Percentiles rank a stretch among this genome's conserved stretches.
Conservation (phyloP, 2,797 vertebrate genomes). For the Sebastes alutus region DNA sequence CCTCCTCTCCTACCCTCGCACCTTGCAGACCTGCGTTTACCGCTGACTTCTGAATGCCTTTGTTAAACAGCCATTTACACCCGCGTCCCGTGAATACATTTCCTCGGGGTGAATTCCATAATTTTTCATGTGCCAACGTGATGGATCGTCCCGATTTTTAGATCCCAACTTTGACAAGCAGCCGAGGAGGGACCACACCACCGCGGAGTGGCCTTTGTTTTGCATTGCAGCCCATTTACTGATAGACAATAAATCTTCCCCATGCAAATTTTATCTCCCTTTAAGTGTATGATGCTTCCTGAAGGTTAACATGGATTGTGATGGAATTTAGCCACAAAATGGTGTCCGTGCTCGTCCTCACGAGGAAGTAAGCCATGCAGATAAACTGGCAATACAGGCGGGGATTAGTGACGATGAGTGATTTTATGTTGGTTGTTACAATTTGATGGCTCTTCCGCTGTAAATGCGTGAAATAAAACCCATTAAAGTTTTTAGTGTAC, state of each 20-base stretch:
- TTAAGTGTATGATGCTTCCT: constrained; percentile 77
- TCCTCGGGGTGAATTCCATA: constrained; percentile 77
- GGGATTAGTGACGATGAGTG: constrained; percentile 75
- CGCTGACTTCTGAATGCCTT: constrained; percentile 80
- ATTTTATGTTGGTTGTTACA: constrained; percentile 77
- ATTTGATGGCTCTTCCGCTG: constrained; percentile 74
- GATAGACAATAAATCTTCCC: constrained; percentile 86
- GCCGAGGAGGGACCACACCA: constrained; percentile 62
- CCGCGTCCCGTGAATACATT: constrained; percentile 74
- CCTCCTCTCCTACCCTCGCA: constrained; percentile 8
- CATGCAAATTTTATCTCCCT: constrained; percentile 80
- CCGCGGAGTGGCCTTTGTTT: constrained; percentile 74
- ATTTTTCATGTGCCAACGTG: constrained; percentile 83
- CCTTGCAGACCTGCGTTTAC: constrained; percentile 66
- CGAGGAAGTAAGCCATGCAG: constrained; percentile 56
- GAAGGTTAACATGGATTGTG: constrained; percentile 83
- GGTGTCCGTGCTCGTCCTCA: constrained; percentile 50
- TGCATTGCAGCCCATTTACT: constrained; percentile 77
- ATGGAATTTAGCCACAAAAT: constrained; percentile 68
- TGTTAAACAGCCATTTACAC: constrained; percentile 76
- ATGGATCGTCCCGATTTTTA: constrained; percentile 84
- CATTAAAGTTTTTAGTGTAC: constrained; percentile 76
- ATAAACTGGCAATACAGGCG: constrained; percentile 65
- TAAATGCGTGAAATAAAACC: constrained; percentile 76
- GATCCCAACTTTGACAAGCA: constrained; percentile 84